Percentiles rank a stretch among this genome's conserved stretches.
These are phyloP conservation scores for Mormyrus iriodes DNA, from an alignment of 2,113 vertebrate species.

Conservation along the genomic window DNA sequence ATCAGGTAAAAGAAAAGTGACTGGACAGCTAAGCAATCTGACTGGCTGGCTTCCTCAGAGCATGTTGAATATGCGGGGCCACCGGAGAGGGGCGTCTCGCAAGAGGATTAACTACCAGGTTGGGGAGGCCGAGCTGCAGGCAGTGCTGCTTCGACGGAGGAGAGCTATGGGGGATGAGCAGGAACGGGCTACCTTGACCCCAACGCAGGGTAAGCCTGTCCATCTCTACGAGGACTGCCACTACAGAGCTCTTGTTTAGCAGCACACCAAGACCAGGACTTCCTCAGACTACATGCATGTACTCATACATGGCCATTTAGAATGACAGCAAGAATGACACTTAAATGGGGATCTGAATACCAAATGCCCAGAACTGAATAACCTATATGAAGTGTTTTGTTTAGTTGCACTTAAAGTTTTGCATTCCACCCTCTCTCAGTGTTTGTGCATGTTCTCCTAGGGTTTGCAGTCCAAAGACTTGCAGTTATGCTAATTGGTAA, in stretches of 20 bases:
- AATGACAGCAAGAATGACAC: too few relatives aligned
- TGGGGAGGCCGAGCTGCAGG: slow-evolving; percentile 55
- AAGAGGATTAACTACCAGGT: slow-evolving; percentile 41
- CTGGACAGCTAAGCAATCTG: neutral
- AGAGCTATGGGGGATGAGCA: slow-evolving; percentile 48
- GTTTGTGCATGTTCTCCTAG: too few relatives aligned
- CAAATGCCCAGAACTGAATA: too few relatives aligned
- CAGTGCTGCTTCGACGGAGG: slow-evolving; percentile 65
- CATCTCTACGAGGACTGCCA: neutral
- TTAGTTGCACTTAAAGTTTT: too few relatives aligned
- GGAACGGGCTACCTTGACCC: neutral
- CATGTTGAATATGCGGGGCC: slow-evolving; percentile 34
- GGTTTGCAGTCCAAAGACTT: too few relatives aligned
- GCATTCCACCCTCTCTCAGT: too few relatives aligned
- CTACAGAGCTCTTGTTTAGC: neutral
- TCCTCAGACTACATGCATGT: neutral
- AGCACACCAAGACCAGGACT: neutral
- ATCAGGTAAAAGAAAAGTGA: neutral
- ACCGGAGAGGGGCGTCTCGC: slow-evolving; percentile 31
- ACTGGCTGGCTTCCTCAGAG: slow-evolving; percentile 34
- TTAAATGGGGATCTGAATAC: too few relatives aligned
- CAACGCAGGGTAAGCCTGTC: slow-evolving; percentile 36
- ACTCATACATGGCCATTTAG: neutral
- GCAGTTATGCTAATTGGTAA: too few relatives aligned
- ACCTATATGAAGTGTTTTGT: too few relatives aligned